These are phyloP conservation scores for Pantherophis alleghaniensis DNA, from an alignment of 2,797 vertebrate species.

Conservation along the genomic window DNA sequence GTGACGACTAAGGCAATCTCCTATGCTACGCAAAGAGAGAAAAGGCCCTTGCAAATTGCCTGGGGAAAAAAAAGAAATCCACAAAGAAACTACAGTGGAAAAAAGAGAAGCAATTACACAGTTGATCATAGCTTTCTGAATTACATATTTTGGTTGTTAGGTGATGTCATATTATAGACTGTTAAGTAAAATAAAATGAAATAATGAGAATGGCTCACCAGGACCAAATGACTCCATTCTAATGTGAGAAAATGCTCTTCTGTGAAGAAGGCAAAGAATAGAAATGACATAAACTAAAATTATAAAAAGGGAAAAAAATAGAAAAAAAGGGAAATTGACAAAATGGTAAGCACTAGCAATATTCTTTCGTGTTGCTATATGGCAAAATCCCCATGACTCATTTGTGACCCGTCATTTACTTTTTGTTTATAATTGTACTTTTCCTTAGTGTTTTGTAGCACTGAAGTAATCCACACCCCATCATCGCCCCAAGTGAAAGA, in stretches of 20 bases:
- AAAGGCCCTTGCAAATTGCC: background rate
- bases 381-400: background rate
- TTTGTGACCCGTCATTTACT: background rate
- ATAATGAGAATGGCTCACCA: background rate
- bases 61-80: background rate
- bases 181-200: background rate
- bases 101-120: background rate
- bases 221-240: background rate
- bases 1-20: background rate
- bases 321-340: background rate
- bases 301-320: background rate
- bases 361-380: background rate
- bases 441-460: background rate
- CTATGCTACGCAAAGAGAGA: background rate
- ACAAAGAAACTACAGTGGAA: background rate
- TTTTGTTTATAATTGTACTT: background rate
- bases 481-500: background rate
- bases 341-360: background rate
- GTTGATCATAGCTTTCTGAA: background rate
- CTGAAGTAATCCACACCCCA: background rate
- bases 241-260: background rate
- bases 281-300: background rate
- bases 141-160: background rate
- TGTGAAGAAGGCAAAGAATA: background rate
- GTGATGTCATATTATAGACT: background rate